Evolutionary conservation across 2,113 vertebrate species (phyloP).

Genomic region (Mungos mungo): DNA sequence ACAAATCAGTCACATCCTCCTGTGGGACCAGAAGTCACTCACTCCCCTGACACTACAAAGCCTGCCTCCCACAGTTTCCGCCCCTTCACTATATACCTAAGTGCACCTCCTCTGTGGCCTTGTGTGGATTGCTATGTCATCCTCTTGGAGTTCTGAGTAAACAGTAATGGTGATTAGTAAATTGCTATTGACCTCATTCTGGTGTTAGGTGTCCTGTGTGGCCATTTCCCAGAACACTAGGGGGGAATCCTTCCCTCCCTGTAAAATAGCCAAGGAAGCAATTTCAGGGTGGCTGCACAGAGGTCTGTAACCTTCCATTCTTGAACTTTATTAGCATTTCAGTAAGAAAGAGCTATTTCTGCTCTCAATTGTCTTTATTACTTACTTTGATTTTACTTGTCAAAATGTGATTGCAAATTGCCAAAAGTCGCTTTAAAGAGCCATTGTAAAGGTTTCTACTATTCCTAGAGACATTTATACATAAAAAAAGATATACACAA

Average conservation of each 20-base stretch:
- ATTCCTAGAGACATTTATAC: background rate
- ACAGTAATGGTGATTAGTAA: background rate
- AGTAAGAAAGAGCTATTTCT: background rate
- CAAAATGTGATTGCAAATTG: background rate
- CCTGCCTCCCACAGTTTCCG: background rate
- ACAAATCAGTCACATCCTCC: background rate
- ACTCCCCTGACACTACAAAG: background rate
- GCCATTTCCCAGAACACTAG: background rate
- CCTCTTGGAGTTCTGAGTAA: too few species aligned
- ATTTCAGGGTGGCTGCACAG: background rate
- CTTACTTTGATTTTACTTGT: background rate
- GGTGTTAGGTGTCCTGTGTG: background rate
- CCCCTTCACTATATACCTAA: background rate
- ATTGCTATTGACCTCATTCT: background rate
- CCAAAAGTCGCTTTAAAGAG: background rate
- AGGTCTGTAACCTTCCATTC: background rate
- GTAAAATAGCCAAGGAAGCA: background rate
- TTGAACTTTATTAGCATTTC: background rate
- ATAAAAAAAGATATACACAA: background rate
- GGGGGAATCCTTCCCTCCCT: background rate
- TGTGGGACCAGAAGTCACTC: background rate
- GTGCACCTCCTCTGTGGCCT: rapidly evolving
- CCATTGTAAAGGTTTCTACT: background rate
- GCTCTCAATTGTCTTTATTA: background rate
- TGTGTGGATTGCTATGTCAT: background rate